Base-by-base conservation (phyloP, 2,888 invertebrate genomes). In the Aphidius colemani region DNA sequence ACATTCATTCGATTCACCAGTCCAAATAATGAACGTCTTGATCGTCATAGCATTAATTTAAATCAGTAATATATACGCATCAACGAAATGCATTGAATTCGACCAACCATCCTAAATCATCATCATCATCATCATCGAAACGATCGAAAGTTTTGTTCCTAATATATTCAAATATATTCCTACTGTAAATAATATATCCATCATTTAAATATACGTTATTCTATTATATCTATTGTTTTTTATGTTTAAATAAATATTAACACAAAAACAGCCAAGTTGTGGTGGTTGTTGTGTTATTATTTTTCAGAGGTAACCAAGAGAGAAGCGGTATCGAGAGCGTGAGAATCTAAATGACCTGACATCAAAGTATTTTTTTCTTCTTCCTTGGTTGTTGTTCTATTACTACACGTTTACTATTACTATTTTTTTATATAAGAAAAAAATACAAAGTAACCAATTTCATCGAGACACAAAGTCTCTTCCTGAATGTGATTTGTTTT, bases 1-100 rank as follows among this genome's bases (percentile, higher is more conserved):
- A 68, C 66, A 72, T 64, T 76, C 76, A 76, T 66, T 70, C 75
- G 75, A 74, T 71, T 68, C 76, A 73, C 69, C 68, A 70, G 72
- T 68, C 67, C 74, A 76, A 69, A 59, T 76, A 77, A 77, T 74
- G 53, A 62, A 63, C 18, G 46, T 41, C 41, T 41, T 39, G n/a
- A 13, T 53, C 41, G 10, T 40, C 53, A 46, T 57, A 11, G 46
- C 51, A 72, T 75, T 72, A 71, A 73, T 75, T 73, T 65, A 64
- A 61, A 65, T 50, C 56, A n/a, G n/a, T n/a, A n/a, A n/a, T n/a
- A n/a, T 49, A 30, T 63, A 67, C 65, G 68, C 64, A 69, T 68
- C 65, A 65, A 68, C 64, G 69, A 69, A 68, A 65, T 61, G 60
- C 65, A 67, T 11, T 66, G 64, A 51, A 59, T 65, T 61, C 61